Conservation (phyloP, 2,797 vertebrate species). For the Rousettus madagascariensis region DNA sequence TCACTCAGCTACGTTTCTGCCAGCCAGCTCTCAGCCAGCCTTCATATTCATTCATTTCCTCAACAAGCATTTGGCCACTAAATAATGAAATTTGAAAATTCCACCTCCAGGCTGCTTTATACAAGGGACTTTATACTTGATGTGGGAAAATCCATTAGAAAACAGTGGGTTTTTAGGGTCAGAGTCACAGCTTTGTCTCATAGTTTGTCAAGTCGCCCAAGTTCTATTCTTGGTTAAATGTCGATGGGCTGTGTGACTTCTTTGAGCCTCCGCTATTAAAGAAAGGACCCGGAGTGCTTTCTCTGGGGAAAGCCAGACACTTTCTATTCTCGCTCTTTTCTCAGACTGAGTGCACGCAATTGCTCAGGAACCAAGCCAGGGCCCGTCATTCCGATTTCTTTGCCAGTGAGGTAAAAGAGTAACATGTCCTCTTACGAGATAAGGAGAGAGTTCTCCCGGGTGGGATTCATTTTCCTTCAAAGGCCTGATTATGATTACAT, state of each 20-base stretch:
- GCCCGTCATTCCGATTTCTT: background rate
- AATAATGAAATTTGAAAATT: constrained; percentile 10
- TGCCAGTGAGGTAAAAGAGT: background rate
- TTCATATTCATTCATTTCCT: background rate
- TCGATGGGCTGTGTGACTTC: background rate
- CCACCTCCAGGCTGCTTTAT: background rate
- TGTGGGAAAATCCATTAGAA: constrained; percentile 5
- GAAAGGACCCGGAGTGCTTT: background rate
- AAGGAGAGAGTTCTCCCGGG: background rate
- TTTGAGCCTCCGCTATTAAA: background rate
- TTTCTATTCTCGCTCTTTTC: background rate
- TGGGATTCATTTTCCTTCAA: background rate
- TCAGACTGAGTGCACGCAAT: background rate
- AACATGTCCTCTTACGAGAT: background rate
- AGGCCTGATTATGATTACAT: background rate
- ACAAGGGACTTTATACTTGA: constrained; percentile 6
- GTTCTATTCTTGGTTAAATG: background rate
- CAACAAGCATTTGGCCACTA: background rate
- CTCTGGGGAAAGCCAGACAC: background rate
- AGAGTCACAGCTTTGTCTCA: constrained; percentile 10
- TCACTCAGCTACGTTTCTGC: background rate
- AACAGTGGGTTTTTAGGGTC: background rate
- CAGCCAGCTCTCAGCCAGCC: background rate
- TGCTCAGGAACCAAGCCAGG: too few species aligned
- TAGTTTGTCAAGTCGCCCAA: background rate